These are phyloP conservation scores for Saturnia pavonia DNA, from an alignment of 2,888 invertebrate genomes.

Conservation along the genomic window DNA sequence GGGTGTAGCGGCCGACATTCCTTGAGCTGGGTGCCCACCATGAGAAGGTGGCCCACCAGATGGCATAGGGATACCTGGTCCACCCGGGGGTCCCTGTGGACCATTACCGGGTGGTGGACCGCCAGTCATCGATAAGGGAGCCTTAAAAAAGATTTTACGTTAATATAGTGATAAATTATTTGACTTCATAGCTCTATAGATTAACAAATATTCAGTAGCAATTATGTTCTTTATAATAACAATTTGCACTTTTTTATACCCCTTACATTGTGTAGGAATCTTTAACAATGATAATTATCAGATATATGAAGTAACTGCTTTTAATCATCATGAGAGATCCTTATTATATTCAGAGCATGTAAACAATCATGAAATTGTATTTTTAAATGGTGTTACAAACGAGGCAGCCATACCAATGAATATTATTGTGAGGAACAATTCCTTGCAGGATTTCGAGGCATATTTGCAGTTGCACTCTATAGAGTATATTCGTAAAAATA, in stretches of 20 bases:
- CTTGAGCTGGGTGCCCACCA: constrained; percentile 66
- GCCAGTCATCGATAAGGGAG: constrained; percentile 70
- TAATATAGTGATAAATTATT: not conserved
- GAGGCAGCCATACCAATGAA: constrained; percentile 64
- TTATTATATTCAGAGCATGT: constrained; percentile 49
- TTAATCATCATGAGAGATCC: constrained; percentile 56
- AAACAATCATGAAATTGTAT: constrained; percentile 40
- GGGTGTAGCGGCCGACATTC: constrained; percentile 46
- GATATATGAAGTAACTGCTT: constrained; percentile 62
- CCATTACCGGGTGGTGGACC: constrained; percentile 72
- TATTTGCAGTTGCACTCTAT: constrained; percentile 32
- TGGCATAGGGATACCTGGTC: constrained; percentile 44
- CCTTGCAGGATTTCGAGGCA: constrained; percentile 45
- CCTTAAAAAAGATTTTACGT: constrained; percentile 40
- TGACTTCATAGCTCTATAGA: not conserved
- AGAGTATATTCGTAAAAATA: constrained; percentile 4
- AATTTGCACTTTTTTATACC: not conserved
- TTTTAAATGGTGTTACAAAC: constrained; percentile 65
- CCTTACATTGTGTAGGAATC: not conserved
- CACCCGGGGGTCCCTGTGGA: constrained; percentile 52
- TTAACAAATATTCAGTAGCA: not conserved
- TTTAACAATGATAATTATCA: constrained; percentile 35
- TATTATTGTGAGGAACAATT: constrained; percentile 47
- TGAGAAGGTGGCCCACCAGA: constrained; percentile 62
- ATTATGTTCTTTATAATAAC: not conserved